Evolutionary conservation across 2,797 vertebrate genomes (phyloP), one percentile per base, ranked within the genome.

Genomic region (Melanotaenia nigrans): DNA sequence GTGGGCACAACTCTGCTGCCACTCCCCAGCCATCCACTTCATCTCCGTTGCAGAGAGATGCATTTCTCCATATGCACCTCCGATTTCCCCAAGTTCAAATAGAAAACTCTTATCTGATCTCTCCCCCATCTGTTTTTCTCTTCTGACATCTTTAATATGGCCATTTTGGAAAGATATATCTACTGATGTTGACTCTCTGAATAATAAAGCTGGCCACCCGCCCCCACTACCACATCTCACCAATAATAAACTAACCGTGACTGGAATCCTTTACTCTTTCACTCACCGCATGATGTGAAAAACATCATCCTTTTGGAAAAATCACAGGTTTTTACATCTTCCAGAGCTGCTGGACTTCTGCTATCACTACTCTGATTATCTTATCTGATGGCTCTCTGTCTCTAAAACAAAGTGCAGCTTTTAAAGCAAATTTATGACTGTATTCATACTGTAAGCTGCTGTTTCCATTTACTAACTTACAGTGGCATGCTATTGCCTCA

Each of bases 161-260:
- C 73, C 81, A 61, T 76, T 90, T 89, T 90, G 86, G 85, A 91
- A 89, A 77, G 69, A 74, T 81, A 90, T 87, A 85, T 87, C 78
- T 78, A 77, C 77, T 85, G 83, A 90, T 88, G 82, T 88, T 85
- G 77, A 74, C 79, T 82, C 80, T 79, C 85, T 85, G 83, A 81
- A 90, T 86, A 85, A 85, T 87, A 88, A 87, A 87, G 78, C 74
- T 75, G 79, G 85, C 84, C 84, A 86, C 65, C 70, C 66, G 73
- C 88, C 83, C 84, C 84, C 85, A 71, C 82, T 47, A 65, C 78
- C 78, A 87, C 81, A 84, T 81, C 71, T 89, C 81, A 86, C 73
- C 72, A 84, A 73, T 85, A 83, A 88, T 65, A 79, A 76, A 55
- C 75, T 81, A 83, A 72, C 62, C 55, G 16, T 82, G 76, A 79